Evolutionary conservation across 2,888 invertebrate species (phyloP).

Genomic region (Glaucopsyche alexis): DNA sequence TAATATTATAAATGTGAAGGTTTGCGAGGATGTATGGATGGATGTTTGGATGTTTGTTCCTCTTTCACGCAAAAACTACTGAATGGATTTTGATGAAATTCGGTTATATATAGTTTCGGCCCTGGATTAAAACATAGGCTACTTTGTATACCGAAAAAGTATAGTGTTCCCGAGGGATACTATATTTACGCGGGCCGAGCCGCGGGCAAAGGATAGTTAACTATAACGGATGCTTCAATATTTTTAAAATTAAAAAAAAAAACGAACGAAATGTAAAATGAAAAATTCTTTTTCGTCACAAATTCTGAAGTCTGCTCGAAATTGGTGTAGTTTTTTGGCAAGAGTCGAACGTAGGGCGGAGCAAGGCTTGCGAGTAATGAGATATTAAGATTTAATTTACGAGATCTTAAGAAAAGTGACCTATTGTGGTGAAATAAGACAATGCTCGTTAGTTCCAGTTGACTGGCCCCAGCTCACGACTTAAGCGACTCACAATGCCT

Average conservation of each 20-base stretch:
- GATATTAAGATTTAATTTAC: slow-evolving; percentile 76
- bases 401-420: slow-evolving; percentile 75
- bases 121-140: too few species aligned
- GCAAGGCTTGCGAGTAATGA: slow-evolving; percentile 73
- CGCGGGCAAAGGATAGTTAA: too few species aligned
- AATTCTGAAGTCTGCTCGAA: slow-evolving; percentile 38
- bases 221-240: not conserved
- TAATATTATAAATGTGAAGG: too few species aligned
- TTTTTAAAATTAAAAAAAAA: not conserved
- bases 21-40: too few species aligned
- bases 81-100: too few species aligned
- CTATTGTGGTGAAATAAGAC: slow-evolving; percentile 76
- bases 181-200: too few species aligned
- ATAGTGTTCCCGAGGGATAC: too few species aligned
- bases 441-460: slow-evolving; percentile 71
- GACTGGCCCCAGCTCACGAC: slow-evolving; percentile 64
- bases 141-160: too few species aligned
- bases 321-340: slow-evolving; percentile 57
- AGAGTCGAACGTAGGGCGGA: slow-evolving; percentile 54
- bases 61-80: too few species aligned
- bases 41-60: too few species aligned
- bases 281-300: slow-evolving; percentile 25
- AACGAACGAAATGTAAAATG: not conserved
- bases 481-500: slow-evolving; percentile 62
- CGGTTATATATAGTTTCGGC: too few species aligned